Evolutionary conservation across 2,797 vertebrate genomes (phyloP).

Genomic region (Alca torda): DNA sequence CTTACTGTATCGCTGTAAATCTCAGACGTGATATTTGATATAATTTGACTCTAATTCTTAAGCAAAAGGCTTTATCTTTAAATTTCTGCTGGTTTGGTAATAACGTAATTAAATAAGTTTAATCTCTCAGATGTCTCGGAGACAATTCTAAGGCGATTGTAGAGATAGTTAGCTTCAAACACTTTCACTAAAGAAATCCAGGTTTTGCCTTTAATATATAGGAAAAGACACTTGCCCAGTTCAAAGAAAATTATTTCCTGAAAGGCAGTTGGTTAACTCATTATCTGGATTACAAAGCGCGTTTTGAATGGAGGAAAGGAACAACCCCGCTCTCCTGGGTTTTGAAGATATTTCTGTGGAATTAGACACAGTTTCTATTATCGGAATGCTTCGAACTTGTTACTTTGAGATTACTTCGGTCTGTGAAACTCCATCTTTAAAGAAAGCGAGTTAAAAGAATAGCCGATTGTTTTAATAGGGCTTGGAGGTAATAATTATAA

Average conservation of each 20-base stretch:
- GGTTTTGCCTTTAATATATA: background rate
- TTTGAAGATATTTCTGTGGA: conserved; percentile 3
- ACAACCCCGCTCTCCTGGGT: background rate
- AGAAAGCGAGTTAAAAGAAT: background rate
- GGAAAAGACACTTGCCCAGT: background rate
- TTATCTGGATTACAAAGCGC: background rate
- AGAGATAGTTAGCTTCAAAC: background rate
- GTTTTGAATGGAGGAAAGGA: background rate
- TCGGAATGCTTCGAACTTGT: background rate
- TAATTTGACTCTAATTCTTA: background rate
- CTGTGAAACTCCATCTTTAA: background rate
- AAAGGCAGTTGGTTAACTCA: background rate
- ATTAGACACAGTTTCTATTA: background rate
- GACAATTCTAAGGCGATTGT: background rate
- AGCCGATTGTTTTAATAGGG: background rate
- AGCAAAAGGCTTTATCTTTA: background rate
- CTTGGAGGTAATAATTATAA: background rate
- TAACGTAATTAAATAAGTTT: background rate
- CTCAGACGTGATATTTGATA: background rate
- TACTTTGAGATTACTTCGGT: background rate
- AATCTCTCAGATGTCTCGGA: background rate
- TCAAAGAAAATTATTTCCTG: conserved; percentile 46
- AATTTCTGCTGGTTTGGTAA: background rate
- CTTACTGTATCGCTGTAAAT: background rate
- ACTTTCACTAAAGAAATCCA: background rate